Evolutionary conservation across 2,888 invertebrate genomes (phyloP).

Genomic region (Melipona beecheii): DNA sequence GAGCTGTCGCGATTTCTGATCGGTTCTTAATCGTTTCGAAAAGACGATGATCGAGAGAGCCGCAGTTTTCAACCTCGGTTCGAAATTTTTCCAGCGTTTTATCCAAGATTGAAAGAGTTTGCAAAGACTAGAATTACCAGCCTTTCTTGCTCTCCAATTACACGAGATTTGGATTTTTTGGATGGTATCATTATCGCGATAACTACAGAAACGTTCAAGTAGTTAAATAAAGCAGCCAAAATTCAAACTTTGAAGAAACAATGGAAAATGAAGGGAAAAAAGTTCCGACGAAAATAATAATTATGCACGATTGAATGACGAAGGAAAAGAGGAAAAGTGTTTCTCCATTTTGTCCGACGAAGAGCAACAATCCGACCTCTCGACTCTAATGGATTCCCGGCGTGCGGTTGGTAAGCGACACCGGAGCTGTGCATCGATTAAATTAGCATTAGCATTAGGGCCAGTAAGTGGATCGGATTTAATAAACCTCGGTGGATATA

Average conservation of each 20-base stretch:
- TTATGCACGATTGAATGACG: too few species aligned
- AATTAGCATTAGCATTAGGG: slow-evolving; percentile 58
- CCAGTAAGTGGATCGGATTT: slow-evolving; percentile 54
- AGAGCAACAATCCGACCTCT: slow-evolving; percentile 15
- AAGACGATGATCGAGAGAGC: not conserved
- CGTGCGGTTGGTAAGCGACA: slow-evolving; percentile 32
- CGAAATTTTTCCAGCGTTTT: too few species aligned
- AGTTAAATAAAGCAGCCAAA: too few species aligned
- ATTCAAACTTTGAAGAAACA: too few species aligned
- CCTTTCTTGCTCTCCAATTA: too few species aligned
- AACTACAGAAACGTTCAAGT: too few species aligned
- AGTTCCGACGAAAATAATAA: too few species aligned
- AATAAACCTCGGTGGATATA: slow-evolving; percentile 49
- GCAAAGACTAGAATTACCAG: too few species aligned
- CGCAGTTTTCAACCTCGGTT: not conserved
- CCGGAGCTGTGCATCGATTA: slow-evolving; percentile 54
- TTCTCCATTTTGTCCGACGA: not conserved
- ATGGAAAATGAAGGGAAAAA: too few species aligned
- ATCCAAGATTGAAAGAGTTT: too few species aligned
- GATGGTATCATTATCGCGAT: too few species aligned
- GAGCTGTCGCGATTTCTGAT: slow-evolving; percentile 12
- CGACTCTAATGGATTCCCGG: slow-evolving; percentile 40
- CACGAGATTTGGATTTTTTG: too few species aligned
- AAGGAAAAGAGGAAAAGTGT: not conserved
- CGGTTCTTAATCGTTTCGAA: slow-evolving; percentile 1